These are phyloP conservation scores for Eristalinus sepulchralis DNA, from an alignment of 2,888 invertebrate species.

Conservation along the genomic window DNA sequence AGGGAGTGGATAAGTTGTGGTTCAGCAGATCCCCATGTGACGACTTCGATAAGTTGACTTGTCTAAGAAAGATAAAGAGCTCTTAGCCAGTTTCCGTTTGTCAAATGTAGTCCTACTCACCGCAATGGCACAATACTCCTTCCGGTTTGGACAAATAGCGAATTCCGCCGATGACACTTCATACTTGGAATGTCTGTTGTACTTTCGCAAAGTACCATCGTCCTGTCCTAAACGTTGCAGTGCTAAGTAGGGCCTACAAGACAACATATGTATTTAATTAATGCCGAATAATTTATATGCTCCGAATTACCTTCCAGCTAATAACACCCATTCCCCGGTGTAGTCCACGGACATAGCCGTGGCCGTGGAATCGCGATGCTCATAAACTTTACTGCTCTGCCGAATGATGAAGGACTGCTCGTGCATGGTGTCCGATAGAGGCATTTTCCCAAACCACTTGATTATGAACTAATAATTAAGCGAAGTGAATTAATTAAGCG, in stretches of 20 bases:
- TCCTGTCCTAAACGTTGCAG: conserved; percentile 84
- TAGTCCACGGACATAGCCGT: conserved; percentile 92
- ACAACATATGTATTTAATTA: conserved; percentile 77
- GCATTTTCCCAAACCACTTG: conserved; percentile 72
- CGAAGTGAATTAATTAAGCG: not conserved
- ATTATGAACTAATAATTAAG: not conserved
- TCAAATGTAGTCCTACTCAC: conserved; percentile 83
- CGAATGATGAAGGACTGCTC: conserved; percentile 77
- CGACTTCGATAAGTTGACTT: conserved; percentile 92
- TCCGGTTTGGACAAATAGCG: conserved; percentile 90
- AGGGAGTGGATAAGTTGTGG: conserved; percentile 87
- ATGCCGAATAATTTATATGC: not conserved
- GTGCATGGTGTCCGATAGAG: conserved; percentile 75
- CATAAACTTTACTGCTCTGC: conserved; percentile 81
- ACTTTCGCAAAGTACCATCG: conserved; percentile 85
- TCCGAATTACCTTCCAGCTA: conserved; percentile 86
- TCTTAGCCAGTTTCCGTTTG: not conserved
- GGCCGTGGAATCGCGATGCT: conserved; percentile 93
- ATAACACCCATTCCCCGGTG: conserved; percentile 90
- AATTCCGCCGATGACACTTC: conserved; percentile 96
- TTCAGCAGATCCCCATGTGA: conserved; percentile 89
- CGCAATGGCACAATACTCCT: conserved; percentile 92
- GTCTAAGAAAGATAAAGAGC: conserved; percentile 83
- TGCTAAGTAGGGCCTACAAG: conserved; percentile 86
- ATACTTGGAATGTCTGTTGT: conserved; percentile 94